These are phyloP conservation scores for Mycetomoellerius zeteki DNA, from an alignment of 1,140 invertebrate species.

Conservation along the genomic window DNA sequence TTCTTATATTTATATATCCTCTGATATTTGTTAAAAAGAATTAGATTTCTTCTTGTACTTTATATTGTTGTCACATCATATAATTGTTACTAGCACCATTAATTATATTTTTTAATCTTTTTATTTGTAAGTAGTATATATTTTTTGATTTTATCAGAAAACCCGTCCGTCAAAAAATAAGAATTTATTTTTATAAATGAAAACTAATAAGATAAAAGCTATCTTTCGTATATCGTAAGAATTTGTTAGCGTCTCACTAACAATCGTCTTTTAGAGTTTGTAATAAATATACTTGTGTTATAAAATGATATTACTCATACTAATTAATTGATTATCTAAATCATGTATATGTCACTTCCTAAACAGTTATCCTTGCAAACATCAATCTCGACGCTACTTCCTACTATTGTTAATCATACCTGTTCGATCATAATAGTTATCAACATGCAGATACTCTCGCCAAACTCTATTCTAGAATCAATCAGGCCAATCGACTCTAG, in stretches of 20 bases:
- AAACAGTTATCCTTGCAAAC: background rate
- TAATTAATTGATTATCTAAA: background rate
- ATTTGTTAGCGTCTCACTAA: background rate
- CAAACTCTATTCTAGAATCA: slow-evolving; percentile 42
- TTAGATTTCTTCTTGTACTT: background rate
- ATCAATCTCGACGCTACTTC: background rate
- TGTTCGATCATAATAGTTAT: slow-evolving; percentile 28
- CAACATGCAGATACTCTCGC: slow-evolving; percentile 52
- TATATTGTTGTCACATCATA: background rate
- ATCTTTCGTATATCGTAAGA: background rate
- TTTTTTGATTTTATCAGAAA: background rate
- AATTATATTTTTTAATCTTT: background rate
- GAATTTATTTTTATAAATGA: background rate
- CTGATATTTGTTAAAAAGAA: background rate
- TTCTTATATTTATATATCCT: background rate
- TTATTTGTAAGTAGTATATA: background rate
- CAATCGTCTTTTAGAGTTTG: too few relatives aligned
- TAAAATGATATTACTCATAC: background rate
- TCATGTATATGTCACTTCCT: background rate
- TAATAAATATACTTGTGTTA: background rate
- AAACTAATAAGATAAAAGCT: background rate
- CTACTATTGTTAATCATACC: slow-evolving; percentile 17
- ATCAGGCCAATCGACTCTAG: slow-evolving; percentile 34
- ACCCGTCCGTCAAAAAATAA: background rate
- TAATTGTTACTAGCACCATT: background rate